phyloP scores from a whole-genome alignment of 2,888 invertebrate genomes.

The Conistra vaccinii region DNA sequence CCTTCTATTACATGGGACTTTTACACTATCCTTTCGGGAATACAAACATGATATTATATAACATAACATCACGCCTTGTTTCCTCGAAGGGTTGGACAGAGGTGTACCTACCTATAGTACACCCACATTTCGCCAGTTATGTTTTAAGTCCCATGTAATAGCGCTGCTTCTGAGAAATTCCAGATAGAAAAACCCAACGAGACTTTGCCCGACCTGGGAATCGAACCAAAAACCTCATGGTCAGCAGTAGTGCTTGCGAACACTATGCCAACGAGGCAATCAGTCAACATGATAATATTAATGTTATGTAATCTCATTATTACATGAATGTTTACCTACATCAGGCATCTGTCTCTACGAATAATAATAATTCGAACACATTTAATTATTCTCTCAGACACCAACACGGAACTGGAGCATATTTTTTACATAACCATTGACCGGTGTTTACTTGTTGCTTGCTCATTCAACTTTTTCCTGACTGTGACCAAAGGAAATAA shows the following conservation, averaged over 20 bases:
- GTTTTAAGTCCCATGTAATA: too few relatives aligned
- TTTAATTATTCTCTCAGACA: constrained; percentile 24
- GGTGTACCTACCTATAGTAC: too few relatives aligned
- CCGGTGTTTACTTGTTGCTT: constrained; percentile 18
- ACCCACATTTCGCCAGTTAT: too few relatives aligned
- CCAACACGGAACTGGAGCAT: constrained; percentile 40
- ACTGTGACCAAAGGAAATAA: constrained; percentile 47
- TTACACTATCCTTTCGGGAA: background rate
- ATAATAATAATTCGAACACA: constrained; percentile 1
- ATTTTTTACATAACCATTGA: constrained; percentile 45
- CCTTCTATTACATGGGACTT: background rate
- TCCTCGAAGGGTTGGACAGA: too few relatives aligned
- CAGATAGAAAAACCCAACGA: too few relatives aligned
- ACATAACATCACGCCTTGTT: too few relatives aligned
- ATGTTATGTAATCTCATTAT: background rate
- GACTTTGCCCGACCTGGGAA: too few relatives aligned
- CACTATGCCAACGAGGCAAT: too few relatives aligned
- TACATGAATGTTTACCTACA: background rate
- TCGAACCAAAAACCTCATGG: too few relatives aligned
- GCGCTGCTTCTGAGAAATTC: too few relatives aligned
- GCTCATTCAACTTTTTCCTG: constrained; percentile 36
- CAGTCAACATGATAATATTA: too few relatives aligned
- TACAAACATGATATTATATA: background rate
- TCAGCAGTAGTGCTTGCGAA: too few relatives aligned
- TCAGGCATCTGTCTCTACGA: background rate